Base-by-base conservation (phyloP, 2,888 invertebrate genomes). In the Dryocosmus kuriphilus region DNA sequence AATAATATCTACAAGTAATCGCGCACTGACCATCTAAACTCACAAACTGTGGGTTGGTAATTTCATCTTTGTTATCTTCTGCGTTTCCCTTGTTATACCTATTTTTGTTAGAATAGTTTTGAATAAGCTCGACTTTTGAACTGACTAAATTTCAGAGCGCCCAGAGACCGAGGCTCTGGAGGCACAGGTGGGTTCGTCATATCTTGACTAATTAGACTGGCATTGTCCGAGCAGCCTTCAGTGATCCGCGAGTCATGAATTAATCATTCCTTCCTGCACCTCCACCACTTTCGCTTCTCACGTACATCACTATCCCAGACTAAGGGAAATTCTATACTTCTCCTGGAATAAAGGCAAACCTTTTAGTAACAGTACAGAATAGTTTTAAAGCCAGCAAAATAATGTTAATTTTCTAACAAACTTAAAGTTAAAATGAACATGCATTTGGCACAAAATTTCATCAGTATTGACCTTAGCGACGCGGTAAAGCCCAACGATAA, bases 201-300 rank as follows among this genome's bases (percentile, higher is more conserved):
- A 87, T 89, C 86, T 88, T 87, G 88, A 88, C 87, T 88, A 88
- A 89, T 88, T 89, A 88, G 87, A 85, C 80, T 80, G 82, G 84
- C 86, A 87, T 88, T 88, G 88, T 88, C 85, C 84, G 83, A 84
- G 82, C 83, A 82, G 83, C 86, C 85, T 86, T 83, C 83, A 79
- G 86, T 86, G 83, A 82, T 75, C 74, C 76, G 79, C 81, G 77
- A 85, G 87, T 86, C 87, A 86, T 88, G 88, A 88, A 89, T 89
- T 88, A 88, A 89, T 89, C 88, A 89, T 88, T 84, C 81, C 82
- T 80, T 82, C 79, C 82, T 75, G 80, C 78, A 81, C 83, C 83
- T 83, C 86, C 85, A 85, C 85, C 84, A 82, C 78, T 81, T 79
- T 79, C 79, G 82, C 78, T 63, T 80, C 74, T 41, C 41, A 41